These are phyloP conservation scores for Synergus gifuensis DNA, from an alignment of 2,888 invertebrate genomes.

Conservation along the genomic window DNA sequence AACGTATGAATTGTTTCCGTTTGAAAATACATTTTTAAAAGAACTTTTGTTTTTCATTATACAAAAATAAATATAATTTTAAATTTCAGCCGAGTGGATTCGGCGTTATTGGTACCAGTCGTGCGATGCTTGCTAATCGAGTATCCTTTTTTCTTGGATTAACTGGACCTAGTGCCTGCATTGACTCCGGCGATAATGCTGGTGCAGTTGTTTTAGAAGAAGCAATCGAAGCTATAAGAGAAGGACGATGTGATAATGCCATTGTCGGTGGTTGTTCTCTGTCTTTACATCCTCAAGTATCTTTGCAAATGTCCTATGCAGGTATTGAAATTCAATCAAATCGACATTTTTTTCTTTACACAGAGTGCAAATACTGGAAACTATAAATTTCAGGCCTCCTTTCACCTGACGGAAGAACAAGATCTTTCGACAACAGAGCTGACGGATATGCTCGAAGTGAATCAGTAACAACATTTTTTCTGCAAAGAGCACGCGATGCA, in stretches of 20 bases:
- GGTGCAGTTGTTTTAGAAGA: constrained; percentile 49
- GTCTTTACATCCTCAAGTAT: constrained; percentile 55
- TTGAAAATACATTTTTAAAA: not conserved
- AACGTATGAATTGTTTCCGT: not conserved
- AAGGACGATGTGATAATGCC: constrained; percentile 52
- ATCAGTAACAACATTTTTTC: constrained; percentile 45
- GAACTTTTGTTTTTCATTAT: not conserved
- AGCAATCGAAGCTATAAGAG: constrained; percentile 53
- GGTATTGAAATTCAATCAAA: not conserved
- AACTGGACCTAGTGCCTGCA: constrained; percentile 54
- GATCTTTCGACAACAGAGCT: constrained; percentile 53
- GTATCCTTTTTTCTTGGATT: constrained; percentile 57
- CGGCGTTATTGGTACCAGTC: not conserved
- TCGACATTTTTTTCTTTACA: not conserved
- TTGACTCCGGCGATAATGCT: constrained; percentile 49
- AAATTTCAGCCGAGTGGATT: not conserved
- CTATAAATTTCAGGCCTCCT: constrained; percentile 45
- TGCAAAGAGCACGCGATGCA: constrained; percentile 53
- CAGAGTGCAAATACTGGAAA: constrained; percentile 65
- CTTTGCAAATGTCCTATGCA: constrained; percentile 54
- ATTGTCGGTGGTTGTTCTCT: constrained; percentile 51
- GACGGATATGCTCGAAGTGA: constrained; percentile 55
- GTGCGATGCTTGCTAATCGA: constrained; percentile 57
- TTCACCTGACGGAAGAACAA: constrained; percentile 52
- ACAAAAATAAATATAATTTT: not conserved